These are phyloP conservation scores for Pteropus rufus DNA, from an alignment of 2,797 vertebrate species.

Conservation along the genomic window DNA sequence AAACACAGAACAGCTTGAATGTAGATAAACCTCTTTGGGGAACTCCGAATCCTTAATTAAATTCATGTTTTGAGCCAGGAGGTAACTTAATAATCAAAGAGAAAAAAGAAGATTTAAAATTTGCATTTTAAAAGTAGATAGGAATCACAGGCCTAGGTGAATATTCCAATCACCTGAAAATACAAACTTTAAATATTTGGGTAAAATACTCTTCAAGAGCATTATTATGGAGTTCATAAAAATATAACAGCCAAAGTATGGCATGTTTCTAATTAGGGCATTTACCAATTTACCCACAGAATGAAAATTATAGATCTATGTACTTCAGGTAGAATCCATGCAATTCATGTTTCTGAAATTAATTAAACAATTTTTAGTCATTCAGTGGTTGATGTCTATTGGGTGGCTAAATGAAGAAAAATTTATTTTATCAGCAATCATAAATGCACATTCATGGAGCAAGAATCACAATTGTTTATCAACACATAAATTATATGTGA, in stretches of 20 bases:
- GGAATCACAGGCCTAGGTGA: constrained; percentile 26
- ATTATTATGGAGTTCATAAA: background rate
- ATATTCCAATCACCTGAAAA: constrained; percentile 29
- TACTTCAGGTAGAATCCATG: background rate
- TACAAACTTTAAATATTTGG: background rate
- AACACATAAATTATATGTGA: background rate
- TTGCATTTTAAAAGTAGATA: constrained; percentile 59
- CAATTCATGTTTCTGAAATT: background rate
- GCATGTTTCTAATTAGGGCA: background rate
- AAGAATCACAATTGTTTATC: background rate
- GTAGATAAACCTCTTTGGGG: constrained; percentile 46
- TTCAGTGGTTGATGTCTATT: background rate
- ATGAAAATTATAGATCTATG: background rate
- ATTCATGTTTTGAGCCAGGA: background rate
- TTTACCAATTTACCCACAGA: background rate
- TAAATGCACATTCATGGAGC: background rate
- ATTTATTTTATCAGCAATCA: background rate
- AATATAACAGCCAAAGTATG: background rate
- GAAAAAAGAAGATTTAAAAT: constrained; percentile 71
- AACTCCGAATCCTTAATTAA: constrained; percentile 69
- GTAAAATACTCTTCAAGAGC: background rate
- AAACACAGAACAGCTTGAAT: constrained; percentile 60
- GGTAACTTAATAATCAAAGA: constrained; percentile 59
- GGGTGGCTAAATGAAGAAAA: background rate
- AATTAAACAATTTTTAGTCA: background rate